Evolutionary conservation across 2,797 vertebrate genomes (phyloP).

Genomic region (Hybognathus amarus): DNA sequence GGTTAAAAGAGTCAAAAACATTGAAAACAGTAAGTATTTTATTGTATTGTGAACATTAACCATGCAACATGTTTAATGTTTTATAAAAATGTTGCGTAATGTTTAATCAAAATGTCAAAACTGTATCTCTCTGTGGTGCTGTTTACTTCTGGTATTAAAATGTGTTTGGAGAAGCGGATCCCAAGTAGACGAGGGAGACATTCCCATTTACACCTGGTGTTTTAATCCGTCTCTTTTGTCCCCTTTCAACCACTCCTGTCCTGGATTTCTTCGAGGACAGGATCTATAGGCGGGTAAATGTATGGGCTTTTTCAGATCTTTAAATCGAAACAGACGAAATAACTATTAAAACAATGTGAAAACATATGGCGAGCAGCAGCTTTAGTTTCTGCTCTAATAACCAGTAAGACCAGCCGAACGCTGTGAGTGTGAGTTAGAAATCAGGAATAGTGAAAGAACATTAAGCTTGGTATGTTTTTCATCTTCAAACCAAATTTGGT

Average conservation of each 20-base stretch:
- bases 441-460: neutral
- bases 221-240: neutral
- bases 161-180: neutral
- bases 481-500: no score
- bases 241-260: neutral
- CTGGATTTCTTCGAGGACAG: neutral
- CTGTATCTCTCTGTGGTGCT: neutral
- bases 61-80: neutral
- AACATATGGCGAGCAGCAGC: neutral
- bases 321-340: neutral
- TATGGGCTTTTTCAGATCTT: neutral
- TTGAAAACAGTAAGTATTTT: neutral
- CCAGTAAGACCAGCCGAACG: no score
- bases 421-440: no score
- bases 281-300: neutral
- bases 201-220: neutral
- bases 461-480: neutral
- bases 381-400: neutral
- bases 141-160: neutral
- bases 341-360: neutral
- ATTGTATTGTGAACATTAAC: neutral
- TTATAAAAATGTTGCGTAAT: no score
- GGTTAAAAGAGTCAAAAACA: neutral
- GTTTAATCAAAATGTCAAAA: neutral
- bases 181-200: neutral